Conservation (phyloP, 2,888 invertebrate species). For the Morpho deidamia region DNA sequence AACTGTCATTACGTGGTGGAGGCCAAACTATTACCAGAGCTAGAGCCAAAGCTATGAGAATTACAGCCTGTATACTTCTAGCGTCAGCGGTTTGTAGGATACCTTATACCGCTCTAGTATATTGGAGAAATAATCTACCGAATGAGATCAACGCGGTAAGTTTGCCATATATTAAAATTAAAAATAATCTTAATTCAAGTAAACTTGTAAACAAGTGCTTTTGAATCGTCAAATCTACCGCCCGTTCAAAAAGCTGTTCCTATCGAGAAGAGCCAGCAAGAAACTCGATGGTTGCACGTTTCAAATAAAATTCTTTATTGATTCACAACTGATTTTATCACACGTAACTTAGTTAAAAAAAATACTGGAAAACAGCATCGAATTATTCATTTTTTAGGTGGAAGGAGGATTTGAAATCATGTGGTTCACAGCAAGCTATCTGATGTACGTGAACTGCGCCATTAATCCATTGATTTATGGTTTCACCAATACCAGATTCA, state of each 20-base stretch:
- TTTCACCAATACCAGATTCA: constrained; percentile 83
- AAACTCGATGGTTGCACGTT: too few species aligned
- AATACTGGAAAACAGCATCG: too few species aligned
- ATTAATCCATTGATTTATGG: constrained; percentile 89
- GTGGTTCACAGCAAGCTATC: constrained; percentile 83
- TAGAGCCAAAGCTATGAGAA: constrained; percentile 83
- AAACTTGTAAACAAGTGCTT: too few species aligned
- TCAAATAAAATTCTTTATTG: too few species aligned
- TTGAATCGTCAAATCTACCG: too few species aligned
- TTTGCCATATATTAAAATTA: too few species aligned
- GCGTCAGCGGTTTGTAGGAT: constrained; percentile 83
- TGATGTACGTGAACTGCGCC: constrained; percentile 85
- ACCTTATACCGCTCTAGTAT: constrained; percentile 85
- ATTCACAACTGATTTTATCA: too few species aligned
- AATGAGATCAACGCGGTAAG: constrained; percentile 66
- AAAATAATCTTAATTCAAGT: too few species aligned
- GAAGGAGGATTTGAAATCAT: constrained; percentile 76
- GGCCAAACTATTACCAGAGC: constrained; percentile 79
- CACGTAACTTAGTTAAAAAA: too few species aligned
- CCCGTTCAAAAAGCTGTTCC: too few species aligned
- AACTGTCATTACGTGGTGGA: constrained; percentile 80
- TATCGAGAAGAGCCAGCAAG: too few species aligned
- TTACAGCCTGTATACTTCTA: constrained; percentile 83
- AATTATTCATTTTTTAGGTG: constrained; percentile 47
- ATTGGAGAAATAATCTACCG: constrained; percentile 77